Conservation (phyloP, 2,888 invertebrate species). For the Drosophila neotestacea region DNA sequence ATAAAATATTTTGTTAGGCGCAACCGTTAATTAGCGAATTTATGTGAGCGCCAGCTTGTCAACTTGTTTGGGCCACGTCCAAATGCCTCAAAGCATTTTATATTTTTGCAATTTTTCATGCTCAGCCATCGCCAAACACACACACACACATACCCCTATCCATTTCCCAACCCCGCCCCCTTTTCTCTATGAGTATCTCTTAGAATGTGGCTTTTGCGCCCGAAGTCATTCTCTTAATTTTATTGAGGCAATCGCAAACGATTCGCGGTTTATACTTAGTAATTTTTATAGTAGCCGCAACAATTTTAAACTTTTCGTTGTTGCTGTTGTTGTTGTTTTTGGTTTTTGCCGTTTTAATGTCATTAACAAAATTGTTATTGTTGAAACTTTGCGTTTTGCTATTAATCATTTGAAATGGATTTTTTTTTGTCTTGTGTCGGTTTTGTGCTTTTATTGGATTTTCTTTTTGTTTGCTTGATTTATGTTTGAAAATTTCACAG, state of each 20-base stretch:
- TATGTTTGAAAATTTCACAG: slow-evolving; percentile 50
- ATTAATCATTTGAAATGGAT: slow-evolving; percentile 74
- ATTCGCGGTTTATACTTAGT: slow-evolving; percentile 52
- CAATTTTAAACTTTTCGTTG: slow-evolving; percentile 6
- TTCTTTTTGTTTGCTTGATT: slow-evolving; percentile 72
- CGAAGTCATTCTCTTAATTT: slow-evolving; percentile 63
- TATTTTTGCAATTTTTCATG: slow-evolving; percentile 47
- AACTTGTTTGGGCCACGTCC: slow-evolving; percentile 61
- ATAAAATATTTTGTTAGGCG: slow-evolving; percentile 52
- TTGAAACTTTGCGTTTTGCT: slow-evolving; percentile 56
- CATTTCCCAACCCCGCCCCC: neutral
- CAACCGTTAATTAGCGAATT: slow-evolving; percentile 78
- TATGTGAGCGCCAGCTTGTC: slow-evolving; percentile 69
- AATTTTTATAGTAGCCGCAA: slow-evolving; percentile 40
- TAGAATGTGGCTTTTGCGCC: slow-evolving; percentile 50
- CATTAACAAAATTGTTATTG: slow-evolving; percentile 65
- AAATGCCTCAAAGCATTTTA: slow-evolving; percentile 34
- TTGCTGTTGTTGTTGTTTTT: neutral
- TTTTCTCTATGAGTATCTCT: slow-evolving; percentile 12
- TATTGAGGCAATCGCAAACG: slow-evolving; percentile 65
- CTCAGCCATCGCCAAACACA: neutral
- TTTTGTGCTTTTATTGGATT: slow-evolving; percentile 45
- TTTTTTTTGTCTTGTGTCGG: slow-evolving; percentile 37
- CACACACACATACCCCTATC: neutral
- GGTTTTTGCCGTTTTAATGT: slow-evolving; percentile 64